Base-by-base conservation (phyloP, 2,888 invertebrate species). In the Belgica antarctica region DNA sequence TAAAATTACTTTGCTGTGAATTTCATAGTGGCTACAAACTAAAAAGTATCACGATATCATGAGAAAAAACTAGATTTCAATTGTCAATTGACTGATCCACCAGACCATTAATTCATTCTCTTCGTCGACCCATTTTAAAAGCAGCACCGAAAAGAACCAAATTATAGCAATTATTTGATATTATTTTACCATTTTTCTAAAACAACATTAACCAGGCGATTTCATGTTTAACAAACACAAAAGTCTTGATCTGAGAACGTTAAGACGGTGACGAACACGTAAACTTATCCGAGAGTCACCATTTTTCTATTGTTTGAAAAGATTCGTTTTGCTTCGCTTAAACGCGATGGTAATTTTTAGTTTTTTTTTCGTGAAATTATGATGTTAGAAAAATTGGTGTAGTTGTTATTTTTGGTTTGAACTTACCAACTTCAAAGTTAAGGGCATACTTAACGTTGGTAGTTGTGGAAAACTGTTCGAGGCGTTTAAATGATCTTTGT, bases 391-490 rank as follows among this genome's bases (percentile, higher is more conserved):
- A 22, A 22, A 57, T 57, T 57, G 19, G 19, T 22, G 25, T 24
- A 5, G 59, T 19, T 59, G 2, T 24, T 59, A 24, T 59, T 59
- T 25, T 59, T 59, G 8, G 65, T 27, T 2, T 24, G 19, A 15
- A 79, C 81, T 79, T 77, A 85, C 82, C 82, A 80, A n/a, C n/a
- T 22, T 84, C 84, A 73, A 85, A 81, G 73, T 85, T 82, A 1
- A 86, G 76, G 0, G 85, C 83, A 71, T 83, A 82, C 34, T 84
- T 84, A 34, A 83, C 83, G 0, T 84, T 81, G 0, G 85, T 83
- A 74, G 86, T 86, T 1, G 86, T 86, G 72, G 83, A 86, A 0
- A 79, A 3, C 84, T 85, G 71, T 86, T 85, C 17, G 81, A 82
- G 1, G 86, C 78, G 73, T 85, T 82, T 22, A 75, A 78, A 74